Evolutionary conservation across 2,797 vertebrate genomes (phyloP).

Genomic region (Helarctos malayanus): DNA sequence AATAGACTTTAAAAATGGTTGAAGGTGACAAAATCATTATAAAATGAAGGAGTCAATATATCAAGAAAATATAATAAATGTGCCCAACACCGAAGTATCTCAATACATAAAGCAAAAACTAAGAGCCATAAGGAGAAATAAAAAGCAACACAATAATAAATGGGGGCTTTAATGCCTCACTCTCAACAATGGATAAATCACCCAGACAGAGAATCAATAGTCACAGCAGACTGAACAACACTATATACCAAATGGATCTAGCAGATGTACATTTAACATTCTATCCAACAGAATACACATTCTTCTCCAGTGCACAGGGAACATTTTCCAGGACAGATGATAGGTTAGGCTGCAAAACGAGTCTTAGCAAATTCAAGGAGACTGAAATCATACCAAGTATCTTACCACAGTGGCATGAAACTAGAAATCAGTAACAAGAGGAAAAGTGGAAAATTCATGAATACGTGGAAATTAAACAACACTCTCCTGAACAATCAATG

Average conservation of each 20-base stretch:
- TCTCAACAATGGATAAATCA: background rate
- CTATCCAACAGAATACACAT: background rate
- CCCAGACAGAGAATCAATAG: background rate
- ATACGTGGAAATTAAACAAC: background rate
- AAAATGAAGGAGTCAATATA: background rate
- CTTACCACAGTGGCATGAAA: background rate
- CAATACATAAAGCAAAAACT: background rate
- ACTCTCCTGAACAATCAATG: background rate
- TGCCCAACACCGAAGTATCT: background rate
- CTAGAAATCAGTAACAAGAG: background rate
- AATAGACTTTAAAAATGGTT: background rate
- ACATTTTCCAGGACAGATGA: background rate
- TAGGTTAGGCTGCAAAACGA: background rate
- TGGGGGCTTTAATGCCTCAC: background rate
- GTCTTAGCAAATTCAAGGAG: background rate
- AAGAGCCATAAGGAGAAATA: background rate
- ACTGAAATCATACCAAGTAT: background rate
- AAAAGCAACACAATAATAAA: background rate
- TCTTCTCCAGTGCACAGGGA: background rate
- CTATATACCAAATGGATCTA: background rate
- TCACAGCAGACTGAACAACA: background rate
- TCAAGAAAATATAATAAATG: background rate
- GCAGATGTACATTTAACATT: background rate
- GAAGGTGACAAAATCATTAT: background rate
- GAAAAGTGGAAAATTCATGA: background rate